Percentiles rank a stretch among this genome's conserved stretches.
These are phyloP conservation scores for Drosophila macrospina DNA, from an alignment of 2,888 invertebrate species.

Conservation along the genomic window DNA sequence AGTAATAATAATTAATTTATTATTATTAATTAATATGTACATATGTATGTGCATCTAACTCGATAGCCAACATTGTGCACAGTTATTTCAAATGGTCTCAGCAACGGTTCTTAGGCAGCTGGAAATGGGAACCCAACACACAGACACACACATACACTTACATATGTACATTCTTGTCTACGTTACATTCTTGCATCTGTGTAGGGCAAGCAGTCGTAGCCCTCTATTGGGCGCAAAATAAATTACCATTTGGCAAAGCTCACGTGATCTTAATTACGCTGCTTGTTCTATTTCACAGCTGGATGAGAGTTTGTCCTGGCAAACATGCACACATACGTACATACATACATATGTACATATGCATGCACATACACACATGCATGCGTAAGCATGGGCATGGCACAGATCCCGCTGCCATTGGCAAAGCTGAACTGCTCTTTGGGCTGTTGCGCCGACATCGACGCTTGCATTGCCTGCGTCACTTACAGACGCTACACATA, in stretches of 20 bases:
- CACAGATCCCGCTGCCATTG: not conserved
- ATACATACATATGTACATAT: not conserved
- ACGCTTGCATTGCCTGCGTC: not conserved
- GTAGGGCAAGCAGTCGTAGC: not conserved
- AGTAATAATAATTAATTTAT: no score
- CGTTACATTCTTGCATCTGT: slow-evolving; percentile 33
- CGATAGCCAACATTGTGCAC: slow-evolving; percentile 21
- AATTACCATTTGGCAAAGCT: slow-evolving; percentile 36
- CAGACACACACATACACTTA: not conserved
- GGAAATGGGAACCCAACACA: slow-evolving; percentile 52
- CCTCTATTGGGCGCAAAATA: slow-evolving; percentile 1
- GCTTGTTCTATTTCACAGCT: not conserved
- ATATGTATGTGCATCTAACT: slow-evolving; percentile 10
- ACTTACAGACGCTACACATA: slow-evolving; percentile 1
- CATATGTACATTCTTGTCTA: not conserved
- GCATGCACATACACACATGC: not conserved
- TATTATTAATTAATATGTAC: no score
- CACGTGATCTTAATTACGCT: slow-evolving; percentile 21
- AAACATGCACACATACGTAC: not conserved
- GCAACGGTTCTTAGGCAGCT: slow-evolving; percentile 68
- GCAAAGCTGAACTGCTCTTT: not conserved
- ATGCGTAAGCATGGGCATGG: no score
- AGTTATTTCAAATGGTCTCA: slow-evolving; percentile 56
- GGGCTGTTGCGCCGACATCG: not conserved
- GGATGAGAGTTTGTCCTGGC: not conserved